These are phyloP conservation scores for Platysternon megacephalum DNA, from an alignment of 2,113 vertebrate species.

Conservation along the genomic window DNA sequence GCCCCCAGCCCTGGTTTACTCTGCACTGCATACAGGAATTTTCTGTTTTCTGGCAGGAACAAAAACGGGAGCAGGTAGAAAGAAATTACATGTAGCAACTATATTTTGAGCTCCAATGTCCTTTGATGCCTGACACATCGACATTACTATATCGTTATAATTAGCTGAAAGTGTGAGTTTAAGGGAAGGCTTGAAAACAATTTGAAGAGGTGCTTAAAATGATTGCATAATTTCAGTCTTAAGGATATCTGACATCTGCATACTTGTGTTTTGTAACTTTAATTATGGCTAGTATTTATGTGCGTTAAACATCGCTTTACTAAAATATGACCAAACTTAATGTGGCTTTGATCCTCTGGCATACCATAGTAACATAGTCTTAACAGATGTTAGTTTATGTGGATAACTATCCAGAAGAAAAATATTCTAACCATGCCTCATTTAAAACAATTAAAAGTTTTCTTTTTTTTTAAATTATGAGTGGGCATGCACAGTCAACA, in stretches of 20 bases:
- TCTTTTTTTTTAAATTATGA: too few relatives aligned
- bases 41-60: not conserved
- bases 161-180: constrained; percentile 51
- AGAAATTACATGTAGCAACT: not conserved
- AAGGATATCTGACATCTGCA: not conserved
- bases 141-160: not conserved
- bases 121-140: not conserved
- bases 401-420: not conserved
- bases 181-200: constrained; percentile 73
- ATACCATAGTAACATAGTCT: not conserved
- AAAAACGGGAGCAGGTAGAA: not conserved
- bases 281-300: not conserved
- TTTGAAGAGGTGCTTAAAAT: not conserved
- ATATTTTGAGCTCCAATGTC: not conserved
- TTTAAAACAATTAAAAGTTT: not conserved
- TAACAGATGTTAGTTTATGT: not conserved
- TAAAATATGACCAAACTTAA: too few relatives aligned
- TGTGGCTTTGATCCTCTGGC: not conserved
- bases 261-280: not conserved
- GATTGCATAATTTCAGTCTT: not conserved
- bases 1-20: not conserved
- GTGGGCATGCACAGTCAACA: not conserved
- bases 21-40: too few relatives aligned
- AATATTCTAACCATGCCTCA: not conserved
- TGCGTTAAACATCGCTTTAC: not conserved